Evolutionary conservation across 2,797 vertebrate genomes (phyloP).

Genomic region (Arctocebus calabarensis): DNA sequence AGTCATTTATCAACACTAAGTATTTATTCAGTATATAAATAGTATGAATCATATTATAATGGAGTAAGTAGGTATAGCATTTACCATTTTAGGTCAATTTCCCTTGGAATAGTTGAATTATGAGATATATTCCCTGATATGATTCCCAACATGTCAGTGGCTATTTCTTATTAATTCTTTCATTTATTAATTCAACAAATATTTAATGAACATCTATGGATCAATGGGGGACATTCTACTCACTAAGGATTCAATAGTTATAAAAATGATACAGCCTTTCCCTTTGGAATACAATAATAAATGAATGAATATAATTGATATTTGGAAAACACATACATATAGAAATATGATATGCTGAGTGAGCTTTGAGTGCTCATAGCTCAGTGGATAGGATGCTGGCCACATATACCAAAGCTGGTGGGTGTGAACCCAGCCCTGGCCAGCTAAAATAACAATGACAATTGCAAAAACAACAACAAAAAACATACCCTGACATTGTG

Average conservation of each 20-base stretch:
- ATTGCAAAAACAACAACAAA: too few relatives aligned
- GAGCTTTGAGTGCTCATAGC: too few relatives aligned
- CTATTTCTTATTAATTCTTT: not conserved
- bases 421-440: too few relatives aligned
- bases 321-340: not conserved
- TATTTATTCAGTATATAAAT: conserved; percentile 11
- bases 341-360: not conserved
- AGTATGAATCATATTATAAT: not conserved
- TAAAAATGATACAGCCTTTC: not conserved
- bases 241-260: not conserved
- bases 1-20: not conserved
- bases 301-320: not conserved
- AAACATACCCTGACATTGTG: too few relatives aligned
- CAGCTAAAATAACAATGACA: too few relatives aligned
- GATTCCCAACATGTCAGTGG: not conserved
- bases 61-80: not conserved
- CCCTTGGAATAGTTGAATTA: not conserved
- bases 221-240: not conserved
- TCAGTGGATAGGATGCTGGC: too few relatives aligned
- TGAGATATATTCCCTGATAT: not conserved
- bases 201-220: not conserved
- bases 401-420: too few relatives aligned
- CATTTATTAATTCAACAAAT: not conserved
- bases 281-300: not conserved
- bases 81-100: not conserved